Percentiles rank a stretch among this genome's conserved stretches.
These are phyloP conservation scores for Siderastrea radians DNA, from an alignment of 92 coral and sea anemone genomes.

Conservation along the genomic window DNA sequence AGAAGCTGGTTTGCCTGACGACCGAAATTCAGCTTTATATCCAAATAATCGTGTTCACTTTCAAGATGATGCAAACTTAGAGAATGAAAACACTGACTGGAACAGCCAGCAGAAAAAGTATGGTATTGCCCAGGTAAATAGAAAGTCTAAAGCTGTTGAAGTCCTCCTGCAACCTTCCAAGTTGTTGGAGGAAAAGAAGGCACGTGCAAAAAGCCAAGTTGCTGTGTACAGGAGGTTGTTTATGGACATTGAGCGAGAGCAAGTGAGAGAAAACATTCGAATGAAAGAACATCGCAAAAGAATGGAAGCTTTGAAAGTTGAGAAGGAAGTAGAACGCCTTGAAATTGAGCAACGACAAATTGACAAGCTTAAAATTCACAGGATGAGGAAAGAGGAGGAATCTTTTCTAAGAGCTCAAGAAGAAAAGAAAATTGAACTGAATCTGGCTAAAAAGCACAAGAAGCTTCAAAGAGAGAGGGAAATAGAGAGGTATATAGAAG, in stretches of 20 bases:
- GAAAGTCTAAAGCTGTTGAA: conserved; percentile 45
- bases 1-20: background rate
- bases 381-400: conserved; percentile 40
- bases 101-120: background rate
- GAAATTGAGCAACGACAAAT: conserved; percentile 76
- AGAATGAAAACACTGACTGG: conserved; percentile 19
- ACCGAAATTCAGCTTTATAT: background rate
- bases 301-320: conserved; percentile 92
- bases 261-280: conserved; percentile 93
- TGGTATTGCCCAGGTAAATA: conserved; percentile 2
- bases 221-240: conserved; percentile 93
- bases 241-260: conserved; percentile 98
- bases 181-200: conserved; percentile 79
- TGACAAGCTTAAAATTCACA: conserved; percentile 48
- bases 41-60: conserved; percentile 11
- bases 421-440: conserved; percentile 33
- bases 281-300: conserved; percentile 96
- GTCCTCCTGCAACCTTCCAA: conserved; percentile 85
- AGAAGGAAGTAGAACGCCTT: conserved; percentile 90
- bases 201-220: conserved; percentile 82
- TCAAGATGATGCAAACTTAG: conserved; percentile 1
- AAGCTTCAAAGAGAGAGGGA: conserved; percentile 81
- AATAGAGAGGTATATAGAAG: conserved; percentile 88
- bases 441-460: conserved; percentile 44
- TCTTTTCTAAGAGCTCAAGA: conserved; percentile 18